phyloP scores from a whole-genome alignment of 2,113 vertebrate genomes.

The Psittacara wagleri region DNA sequence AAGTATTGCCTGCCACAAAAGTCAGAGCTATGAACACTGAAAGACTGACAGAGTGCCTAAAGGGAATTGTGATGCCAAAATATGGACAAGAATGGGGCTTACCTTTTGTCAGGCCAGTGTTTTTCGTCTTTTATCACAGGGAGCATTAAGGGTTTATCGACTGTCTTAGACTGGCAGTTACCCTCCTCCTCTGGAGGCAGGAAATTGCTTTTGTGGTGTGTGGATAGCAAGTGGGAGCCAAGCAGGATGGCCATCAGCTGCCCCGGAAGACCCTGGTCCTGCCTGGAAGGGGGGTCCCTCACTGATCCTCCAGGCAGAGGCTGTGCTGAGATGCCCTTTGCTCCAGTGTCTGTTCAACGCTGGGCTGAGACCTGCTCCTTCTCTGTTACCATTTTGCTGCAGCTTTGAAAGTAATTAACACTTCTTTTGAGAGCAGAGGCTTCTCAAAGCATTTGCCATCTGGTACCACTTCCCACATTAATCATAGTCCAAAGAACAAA shows the following conservation, averaged over 20 bases:
- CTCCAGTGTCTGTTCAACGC: fast-evolving
- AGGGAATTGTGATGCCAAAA: fast-evolving
- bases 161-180: background rate
- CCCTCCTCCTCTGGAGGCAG: background rate
- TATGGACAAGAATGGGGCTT: no score
- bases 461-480: constrained; percentile 49
- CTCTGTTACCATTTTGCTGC: background rate
- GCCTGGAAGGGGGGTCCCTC: background rate
- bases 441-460: constrained; percentile 37
- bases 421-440: background rate
- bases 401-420: constrained; percentile 1
- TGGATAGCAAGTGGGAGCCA: background rate
- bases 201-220: background rate
- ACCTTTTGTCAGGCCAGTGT: background rate
- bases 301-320: background rate
- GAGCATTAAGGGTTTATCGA: no score
- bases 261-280: background rate
- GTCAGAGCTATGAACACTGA: fast-evolving
- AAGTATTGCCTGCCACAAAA: no score
- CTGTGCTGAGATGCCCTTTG: fast-evolving
- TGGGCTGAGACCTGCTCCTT: background rate
- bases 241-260: background rate
- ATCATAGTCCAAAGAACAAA: constrained; percentile 43
- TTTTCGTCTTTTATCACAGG: no score
- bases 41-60: fast-evolving